Conservation (phyloP, 2,113 vertebrate species). For the Sprattus sprattus region DNA sequence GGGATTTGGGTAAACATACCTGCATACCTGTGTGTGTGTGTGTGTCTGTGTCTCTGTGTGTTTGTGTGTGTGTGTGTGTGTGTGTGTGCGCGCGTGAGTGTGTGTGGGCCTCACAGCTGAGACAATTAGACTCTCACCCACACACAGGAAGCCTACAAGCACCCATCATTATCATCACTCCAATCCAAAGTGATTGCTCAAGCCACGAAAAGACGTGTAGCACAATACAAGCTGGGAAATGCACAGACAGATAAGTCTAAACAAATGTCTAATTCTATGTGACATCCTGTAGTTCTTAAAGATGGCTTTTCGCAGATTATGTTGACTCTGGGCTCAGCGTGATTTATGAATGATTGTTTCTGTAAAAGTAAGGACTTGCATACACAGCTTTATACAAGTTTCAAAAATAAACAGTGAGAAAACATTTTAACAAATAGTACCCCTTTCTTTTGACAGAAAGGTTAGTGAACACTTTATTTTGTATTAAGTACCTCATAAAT, state of each 20-base stretch:
- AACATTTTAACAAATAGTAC: too few relatives aligned
- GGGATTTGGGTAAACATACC: neutral
- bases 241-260: neutral
- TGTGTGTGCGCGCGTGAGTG: neutral
- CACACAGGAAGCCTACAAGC: neutral
- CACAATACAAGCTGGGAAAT: neutral
- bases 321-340: neutral
- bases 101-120: conserved; percentile 25
- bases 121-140: conserved; percentile 8
- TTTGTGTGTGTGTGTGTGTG: neutral
- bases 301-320: neutral
- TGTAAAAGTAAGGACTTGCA: neutral
- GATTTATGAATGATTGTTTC: neutral
- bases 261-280: neutral
- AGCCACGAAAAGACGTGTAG: neutral
- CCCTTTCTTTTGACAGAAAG: neutral
- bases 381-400: too few relatives aligned
- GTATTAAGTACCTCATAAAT: too few relatives aligned
- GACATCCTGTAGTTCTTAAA: neutral
- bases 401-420: too few relatives aligned
- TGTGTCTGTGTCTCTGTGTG: neutral
- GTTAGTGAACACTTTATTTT: neutral
- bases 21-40: neutral
- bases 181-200: conserved; percentile 6
- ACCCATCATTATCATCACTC: neutral